Evolutionary conservation across 2,113 vertebrate species (phyloP).

Genomic region (Pseudopodoces humilis): DNA sequence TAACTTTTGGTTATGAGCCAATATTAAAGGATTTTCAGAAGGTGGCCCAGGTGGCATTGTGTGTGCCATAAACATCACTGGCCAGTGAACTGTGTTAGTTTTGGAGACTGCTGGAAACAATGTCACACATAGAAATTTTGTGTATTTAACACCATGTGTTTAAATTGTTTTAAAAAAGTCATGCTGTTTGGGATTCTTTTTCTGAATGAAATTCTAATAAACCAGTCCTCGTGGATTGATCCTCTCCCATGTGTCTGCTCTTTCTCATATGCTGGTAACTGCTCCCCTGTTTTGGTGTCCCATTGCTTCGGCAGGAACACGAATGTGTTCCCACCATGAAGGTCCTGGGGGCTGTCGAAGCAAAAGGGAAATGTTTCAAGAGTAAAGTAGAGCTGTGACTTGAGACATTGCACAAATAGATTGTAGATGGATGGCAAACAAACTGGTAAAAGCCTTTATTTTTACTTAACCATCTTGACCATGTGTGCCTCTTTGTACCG

Average conservation of each 20-base stretch:
- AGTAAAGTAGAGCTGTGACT: conserved; percentile 25
- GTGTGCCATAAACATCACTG: conserved; percentile 3
- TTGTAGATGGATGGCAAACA: conserved; percentile 42
- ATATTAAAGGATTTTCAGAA: background rate
- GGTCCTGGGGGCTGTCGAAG: background rate
- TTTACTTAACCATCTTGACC: conserved; percentile 74
- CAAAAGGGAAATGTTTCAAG: conserved; percentile 49
- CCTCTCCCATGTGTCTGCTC: conserved; percentile 9
- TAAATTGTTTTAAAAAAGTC: background rate
- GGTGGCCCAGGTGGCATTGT: background rate
- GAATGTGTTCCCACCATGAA: background rate
- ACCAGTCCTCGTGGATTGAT: conserved; percentile 4
- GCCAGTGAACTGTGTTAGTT: background rate
- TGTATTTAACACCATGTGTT: background rate
- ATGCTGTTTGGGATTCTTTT: conserved; percentile 41
- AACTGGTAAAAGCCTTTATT: conserved; percentile 70
- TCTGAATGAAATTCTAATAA: conserved; percentile 40
- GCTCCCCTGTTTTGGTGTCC: background rate
- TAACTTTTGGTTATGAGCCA: background rate
- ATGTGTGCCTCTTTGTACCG: conserved; percentile 79
- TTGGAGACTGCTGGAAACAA: conserved; percentile 44
- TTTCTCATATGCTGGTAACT: background rate
- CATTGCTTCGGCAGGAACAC: background rate
- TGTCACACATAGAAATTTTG: background rate
- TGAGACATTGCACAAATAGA: conserved; percentile 42